A percentile compares a stretch with the other conserved stretches of the same genome.
These are phyloP conservation scores for Lithodes maja DNA, from an alignment of 2,888 invertebrate genomes.

Conservation along the genomic window DNA sequence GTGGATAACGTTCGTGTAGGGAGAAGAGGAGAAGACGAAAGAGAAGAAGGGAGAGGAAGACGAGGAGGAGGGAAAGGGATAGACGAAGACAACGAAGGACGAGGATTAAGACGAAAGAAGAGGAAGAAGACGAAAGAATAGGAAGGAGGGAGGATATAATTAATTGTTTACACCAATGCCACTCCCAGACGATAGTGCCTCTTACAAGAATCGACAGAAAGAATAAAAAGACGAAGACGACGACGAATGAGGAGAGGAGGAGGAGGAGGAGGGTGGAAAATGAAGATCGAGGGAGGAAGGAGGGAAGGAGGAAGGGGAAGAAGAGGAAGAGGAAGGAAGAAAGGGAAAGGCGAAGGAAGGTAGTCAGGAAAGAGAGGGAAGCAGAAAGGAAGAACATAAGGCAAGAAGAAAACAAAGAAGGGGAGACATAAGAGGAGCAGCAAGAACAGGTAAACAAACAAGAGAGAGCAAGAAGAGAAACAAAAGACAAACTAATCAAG, in stretches of 20 bases:
- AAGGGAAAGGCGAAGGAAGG: too few species aligned
- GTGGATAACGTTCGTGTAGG: slow-evolving; percentile 41
- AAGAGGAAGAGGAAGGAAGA: neutral
- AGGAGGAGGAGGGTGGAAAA: neutral
- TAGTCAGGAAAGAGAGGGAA: neutral
- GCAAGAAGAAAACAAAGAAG: neutral
- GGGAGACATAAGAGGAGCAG: neutral
- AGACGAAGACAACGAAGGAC: too few species aligned
- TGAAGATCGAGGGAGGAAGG: neutral
- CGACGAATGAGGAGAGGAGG: neutral
- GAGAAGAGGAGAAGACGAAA: neutral
- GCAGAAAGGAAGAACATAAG: neutral
- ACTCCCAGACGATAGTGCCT: too few species aligned
- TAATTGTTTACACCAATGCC: too few species aligned
- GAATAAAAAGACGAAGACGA: neutral
- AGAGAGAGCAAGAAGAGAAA: neutral
- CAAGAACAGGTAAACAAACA: neutral
- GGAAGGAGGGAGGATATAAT: too few species aligned
- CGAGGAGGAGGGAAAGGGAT: too few species aligned
- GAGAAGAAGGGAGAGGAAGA: slow-evolving; percentile 3
- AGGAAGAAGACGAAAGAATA: too few species aligned
- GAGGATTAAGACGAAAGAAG: too few species aligned
- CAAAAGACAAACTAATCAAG: neutral
- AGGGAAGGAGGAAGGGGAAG: neutral
- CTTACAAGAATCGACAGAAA: too few species aligned